Evolutionary conservation across 2,888 invertebrate species (phyloP).

Genomic region (Camponotus fellah): DNA sequence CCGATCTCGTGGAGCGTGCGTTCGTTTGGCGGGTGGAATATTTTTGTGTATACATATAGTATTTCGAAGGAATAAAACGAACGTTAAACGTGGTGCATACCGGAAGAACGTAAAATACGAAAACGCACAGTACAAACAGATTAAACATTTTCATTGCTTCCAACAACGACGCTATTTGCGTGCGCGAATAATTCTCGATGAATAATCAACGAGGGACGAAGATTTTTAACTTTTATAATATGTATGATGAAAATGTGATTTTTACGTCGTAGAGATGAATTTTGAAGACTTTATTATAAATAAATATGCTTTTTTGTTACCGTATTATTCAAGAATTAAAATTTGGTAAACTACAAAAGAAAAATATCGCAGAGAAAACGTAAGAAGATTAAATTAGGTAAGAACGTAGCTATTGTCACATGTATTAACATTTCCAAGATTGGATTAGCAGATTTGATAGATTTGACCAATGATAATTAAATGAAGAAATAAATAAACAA

Average conservation of each 20-base stretch:
- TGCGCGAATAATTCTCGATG: neutral
- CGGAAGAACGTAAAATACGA: neutral
- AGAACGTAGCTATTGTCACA: neutral
- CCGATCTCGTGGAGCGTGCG: neutral
- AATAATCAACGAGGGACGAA: neutral
- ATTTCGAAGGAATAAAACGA: slow-evolving; percentile 10
- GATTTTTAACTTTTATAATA: slow-evolving; percentile 7
- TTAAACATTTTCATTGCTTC: slow-evolving; percentile 32
- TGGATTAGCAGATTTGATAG: neutral
- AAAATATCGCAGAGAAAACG: neutral
- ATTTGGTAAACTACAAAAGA: neutral
- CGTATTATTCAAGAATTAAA: neutral
- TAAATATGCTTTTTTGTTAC: neutral
- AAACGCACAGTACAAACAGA: slow-evolving; percentile 24
- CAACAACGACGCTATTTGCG: slow-evolving; percentile 17
- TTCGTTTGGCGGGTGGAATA: slow-evolving; percentile 13
- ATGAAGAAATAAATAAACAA: neutral
- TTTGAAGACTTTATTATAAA: neutral
- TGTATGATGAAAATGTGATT: neutral
- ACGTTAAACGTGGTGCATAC: slow-evolving; percentile 2
- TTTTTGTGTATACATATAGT: slow-evolving; percentile 9
- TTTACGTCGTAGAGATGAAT: neutral
- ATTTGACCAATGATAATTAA: neutral
- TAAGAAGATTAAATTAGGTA: neutral
- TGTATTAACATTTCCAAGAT: neutral